Percentiles rank a stretch among this genome's conserved stretches.
Conservation (phyloP, 2,113 vertebrate genomes). For the Thinocorus orbignyianus region DNA sequence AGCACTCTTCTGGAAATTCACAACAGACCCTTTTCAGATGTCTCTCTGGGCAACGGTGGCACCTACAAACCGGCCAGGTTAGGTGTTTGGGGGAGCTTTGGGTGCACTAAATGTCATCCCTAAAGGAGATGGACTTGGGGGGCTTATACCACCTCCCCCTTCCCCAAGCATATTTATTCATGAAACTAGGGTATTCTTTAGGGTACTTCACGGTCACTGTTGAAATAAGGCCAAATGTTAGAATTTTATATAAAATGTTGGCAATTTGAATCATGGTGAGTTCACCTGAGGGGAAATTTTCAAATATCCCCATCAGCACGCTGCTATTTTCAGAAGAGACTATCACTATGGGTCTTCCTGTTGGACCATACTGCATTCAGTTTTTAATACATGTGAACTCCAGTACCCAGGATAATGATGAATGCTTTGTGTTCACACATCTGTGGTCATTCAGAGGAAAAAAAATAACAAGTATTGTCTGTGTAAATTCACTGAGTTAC, state of each 20-base stretch:
- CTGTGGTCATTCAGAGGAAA: not conserved
- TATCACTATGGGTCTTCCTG: rapidly evolving
- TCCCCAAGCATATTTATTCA: not conserved
- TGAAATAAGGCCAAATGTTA: not conserved
- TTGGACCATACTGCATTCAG: not conserved
- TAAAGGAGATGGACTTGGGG: not conserved
- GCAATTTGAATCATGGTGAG: not conserved
- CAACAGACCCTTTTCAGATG: not conserved
- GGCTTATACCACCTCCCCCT: not conserved
- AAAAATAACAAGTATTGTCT: not conserved
- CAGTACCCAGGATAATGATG: not conserved
- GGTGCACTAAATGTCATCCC: not conserved
- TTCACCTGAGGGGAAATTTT: not conserved
- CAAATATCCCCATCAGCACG: not conserved
- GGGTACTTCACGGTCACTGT: not conserved
- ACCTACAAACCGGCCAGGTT: rapidly evolving
- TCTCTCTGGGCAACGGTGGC: not conserved
- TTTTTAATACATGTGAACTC: not conserved
- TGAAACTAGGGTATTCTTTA: not conserved
- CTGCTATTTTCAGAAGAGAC: not conserved
- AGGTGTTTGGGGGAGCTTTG: not conserved
- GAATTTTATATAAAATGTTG: not conserved
- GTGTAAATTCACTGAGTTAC: not conserved
- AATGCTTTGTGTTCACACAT: not conserved
- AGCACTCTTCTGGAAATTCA: not conserved